These are phyloP conservation scores for Saccostrea echinata DNA, from an alignment of 1,140 invertebrate species.

Conservation along the genomic window DNA sequence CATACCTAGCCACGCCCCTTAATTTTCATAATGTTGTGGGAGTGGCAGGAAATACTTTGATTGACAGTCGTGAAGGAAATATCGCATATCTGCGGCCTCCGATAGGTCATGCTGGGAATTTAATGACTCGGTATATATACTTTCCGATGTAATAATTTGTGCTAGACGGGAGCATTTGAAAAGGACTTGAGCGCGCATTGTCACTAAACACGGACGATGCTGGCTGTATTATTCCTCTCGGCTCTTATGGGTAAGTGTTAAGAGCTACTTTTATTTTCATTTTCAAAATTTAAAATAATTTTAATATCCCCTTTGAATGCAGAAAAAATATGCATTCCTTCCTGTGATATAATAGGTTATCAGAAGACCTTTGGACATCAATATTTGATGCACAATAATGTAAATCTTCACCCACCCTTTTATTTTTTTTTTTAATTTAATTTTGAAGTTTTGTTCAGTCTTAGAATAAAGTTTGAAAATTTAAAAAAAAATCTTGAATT, in stretches of 20 bases:
- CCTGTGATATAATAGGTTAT: too few relatives aligned
- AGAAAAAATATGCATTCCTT: too few relatives aligned
- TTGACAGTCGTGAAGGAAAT: slow-evolving; percentile 29
- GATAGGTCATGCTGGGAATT: slow-evolving; percentile 7
- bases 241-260: slow-evolving; percentile 8
- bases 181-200: slow-evolving; percentile 35
- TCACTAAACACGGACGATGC: not conserved
- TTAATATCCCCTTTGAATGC: too few relatives aligned
- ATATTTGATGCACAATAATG: too few relatives aligned
- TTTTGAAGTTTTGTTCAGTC: too few relatives aligned
- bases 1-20: not conserved
- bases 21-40: slow-evolving; percentile 12
- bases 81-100: slow-evolving; percentile 1
- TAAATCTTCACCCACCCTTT: too few relatives aligned
- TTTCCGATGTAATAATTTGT: slow-evolving; percentile 21
- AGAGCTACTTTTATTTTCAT: not conserved
- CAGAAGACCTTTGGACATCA: too few relatives aligned
- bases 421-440: too few relatives aligned
- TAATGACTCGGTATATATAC: slow-evolving; percentile 26
- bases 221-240: slow-evolving; percentile 1
- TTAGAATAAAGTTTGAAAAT: too few relatives aligned
- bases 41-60: not conserved
- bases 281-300: not conserved
- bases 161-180: slow-evolving; percentile 28
- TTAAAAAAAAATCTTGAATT: too few relatives aligned